These are phyloP conservation scores for Bucorvus abyssinicus DNA, from an alignment of 2,797 vertebrate species.

Conservation along the genomic window DNA sequence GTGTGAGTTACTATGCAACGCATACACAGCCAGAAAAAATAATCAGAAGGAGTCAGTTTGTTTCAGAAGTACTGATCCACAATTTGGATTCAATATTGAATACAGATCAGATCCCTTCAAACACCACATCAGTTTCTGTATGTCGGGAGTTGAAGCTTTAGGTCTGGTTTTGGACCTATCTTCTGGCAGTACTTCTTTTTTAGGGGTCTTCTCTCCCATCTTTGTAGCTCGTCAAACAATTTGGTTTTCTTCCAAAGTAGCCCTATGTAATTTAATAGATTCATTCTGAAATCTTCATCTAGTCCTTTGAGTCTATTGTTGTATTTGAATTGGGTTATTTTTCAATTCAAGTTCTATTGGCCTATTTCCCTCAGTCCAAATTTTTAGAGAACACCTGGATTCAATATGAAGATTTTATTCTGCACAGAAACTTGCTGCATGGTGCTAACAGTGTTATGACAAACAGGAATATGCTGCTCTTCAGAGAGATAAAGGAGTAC, in stretches of 20 bases:
- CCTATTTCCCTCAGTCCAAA: background rate
- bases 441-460: background rate
- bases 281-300: background rate
- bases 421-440: background rate
- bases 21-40: background rate
- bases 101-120: background rate
- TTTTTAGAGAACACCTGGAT: constrained; percentile 27
- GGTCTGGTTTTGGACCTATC: background rate
- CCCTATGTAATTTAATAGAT: background rate
- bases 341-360: background rate
- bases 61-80: background rate
- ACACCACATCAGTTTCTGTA: background rate
- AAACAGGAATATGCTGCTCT: background rate
- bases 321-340: background rate
- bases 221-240: background rate
- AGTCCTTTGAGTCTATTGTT: background rate
- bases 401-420: constrained; percentile 11
- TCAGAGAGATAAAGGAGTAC: background rate
- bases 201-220: background rate
- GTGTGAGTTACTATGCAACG: background rate
- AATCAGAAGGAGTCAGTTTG: background rate
- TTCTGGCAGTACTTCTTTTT: background rate
- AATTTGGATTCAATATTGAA: background rate
- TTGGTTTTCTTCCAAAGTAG: background rate
- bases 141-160: background rate